Evolutionary conservation across 2,797 vertebrate species (phyloP), one percentile per base, ranked within the genome.

Genomic region (Aeoliscus strigatus): DNA sequence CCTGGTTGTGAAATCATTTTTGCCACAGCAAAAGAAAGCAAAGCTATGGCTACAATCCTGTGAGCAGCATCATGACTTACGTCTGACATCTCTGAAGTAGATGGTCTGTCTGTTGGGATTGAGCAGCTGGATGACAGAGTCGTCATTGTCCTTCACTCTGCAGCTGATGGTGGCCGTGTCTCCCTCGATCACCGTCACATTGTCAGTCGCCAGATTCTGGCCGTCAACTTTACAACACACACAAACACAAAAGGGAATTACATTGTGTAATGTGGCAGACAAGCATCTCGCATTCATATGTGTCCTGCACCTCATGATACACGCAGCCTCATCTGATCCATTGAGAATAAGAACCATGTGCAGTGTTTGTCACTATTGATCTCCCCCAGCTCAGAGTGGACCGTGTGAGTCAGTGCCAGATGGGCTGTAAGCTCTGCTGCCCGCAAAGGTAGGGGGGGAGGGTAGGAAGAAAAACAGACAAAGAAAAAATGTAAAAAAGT

Each of bases 31-130:
- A n/a, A n/a, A n/a, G n/a, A n/a, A n/a, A n/a, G n/a, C n/a, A n/a
- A n/a, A n/a, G n/a, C n/a, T n/a, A n/a, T n/a, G n/a, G n/a, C n/a
- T n/a, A n/a, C n/a, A n/a, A 21, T 21, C 18, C 18, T 21, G 3
- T 21, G 18, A 21, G 18, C 18, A 21, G 27, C 27, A 4, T 15
- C 27, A 18, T 14, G 18, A 43, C 94, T 93, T 86, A 99, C 95
- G 96, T 81, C 96, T 84, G 69, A 96, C 90, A 24, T 99, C 95
- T 79, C 84, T 88, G 87, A 98, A 99, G 68, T 96, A 99, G 84
- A 99, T 98, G 40, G 96, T 99, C 83, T 98, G 96, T 72, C 95
- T 89, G 90, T 96, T 98, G 68, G 95, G 95, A 79, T 98, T 98
- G 79, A 99, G 91, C n/a, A 99, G 92, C 65, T 98, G 96, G 70